A percentile compares a stretch with the other conserved stretches of the same genome.
Evolutionary conservation across 2,113 vertebrate genomes (phyloP).

Genomic region (Oreamnos americanus): DNA sequence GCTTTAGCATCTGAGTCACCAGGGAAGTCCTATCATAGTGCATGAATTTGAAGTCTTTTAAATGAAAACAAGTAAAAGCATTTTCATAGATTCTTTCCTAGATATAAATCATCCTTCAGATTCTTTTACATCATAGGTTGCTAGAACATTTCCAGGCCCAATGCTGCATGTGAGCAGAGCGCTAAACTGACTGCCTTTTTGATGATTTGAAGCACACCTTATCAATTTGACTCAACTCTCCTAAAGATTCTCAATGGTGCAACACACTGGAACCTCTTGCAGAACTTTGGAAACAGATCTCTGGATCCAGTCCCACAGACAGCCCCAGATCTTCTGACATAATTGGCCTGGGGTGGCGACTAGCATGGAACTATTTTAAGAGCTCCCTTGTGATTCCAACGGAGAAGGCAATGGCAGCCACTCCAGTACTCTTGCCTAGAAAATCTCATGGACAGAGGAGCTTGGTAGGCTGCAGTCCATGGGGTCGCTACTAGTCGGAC

Average conservation of each 20-base stretch:
- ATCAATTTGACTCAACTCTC: background rate
- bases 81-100: conserved; percentile 13
- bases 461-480: no score
- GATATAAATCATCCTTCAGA: background rate
- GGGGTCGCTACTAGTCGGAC: no score
- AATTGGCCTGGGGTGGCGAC: background rate
- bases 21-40: background rate
- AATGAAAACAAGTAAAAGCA: background rate
- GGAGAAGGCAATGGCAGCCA: no score
- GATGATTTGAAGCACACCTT: background rate
- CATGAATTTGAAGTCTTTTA: conserved; percentile 11
- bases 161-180: background rate
- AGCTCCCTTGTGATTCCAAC: background rate
- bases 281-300: conserved; percentile 30
- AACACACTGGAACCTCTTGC: no score
- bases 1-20: no score
- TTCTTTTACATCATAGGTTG: background rate
- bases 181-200: background rate
- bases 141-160: background rate
- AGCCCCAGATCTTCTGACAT: background rate
- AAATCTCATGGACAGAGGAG: no score
- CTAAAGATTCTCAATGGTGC: background rate
- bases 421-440: no score
- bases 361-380: background rate
- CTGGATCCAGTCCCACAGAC: background rate